Percentiles rank a stretch among this genome's conserved stretches.
These are phyloP conservation scores for Paradoxurus hermaphroditus DNA, from an alignment of 2,113 vertebrate species.

Conservation along the genomic window DNA sequence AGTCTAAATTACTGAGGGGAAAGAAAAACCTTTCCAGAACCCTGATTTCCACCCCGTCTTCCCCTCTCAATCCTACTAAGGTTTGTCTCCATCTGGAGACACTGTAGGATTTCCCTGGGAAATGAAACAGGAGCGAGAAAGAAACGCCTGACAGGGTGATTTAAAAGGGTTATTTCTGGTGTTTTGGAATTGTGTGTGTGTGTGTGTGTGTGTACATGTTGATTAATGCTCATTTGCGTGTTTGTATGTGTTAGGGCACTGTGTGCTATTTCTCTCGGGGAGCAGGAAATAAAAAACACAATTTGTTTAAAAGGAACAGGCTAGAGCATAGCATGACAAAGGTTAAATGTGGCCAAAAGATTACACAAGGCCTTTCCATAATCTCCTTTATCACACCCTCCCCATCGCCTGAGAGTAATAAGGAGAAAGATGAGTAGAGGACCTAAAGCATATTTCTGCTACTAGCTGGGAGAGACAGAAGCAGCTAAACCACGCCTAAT, in stretches of 20 bases:
- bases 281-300: background rate
- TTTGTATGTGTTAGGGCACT: background rate
- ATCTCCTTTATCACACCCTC: background rate
- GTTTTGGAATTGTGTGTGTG: background rate
- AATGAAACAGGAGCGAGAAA: background rate
- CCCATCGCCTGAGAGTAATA: background rate
- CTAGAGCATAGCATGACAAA: background rate
- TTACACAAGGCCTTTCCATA: background rate
- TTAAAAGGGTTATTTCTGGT: background rate
- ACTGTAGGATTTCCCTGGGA: background rate
- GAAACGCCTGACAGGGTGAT: background rate
- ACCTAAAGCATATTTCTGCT: background rate
- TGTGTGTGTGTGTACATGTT: background rate
- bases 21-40: background rate
- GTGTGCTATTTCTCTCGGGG: background rate
- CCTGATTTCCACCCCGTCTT: background rate
- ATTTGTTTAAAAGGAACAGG: background rate
- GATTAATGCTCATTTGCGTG: background rate
- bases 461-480: conserved; percentile 13
- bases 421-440: background rate
- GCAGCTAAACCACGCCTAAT: background rate
- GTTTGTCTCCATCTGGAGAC: no score
- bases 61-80: background rate
- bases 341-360: background rate
- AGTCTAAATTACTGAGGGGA: conserved; percentile 32